These are phyloP conservation scores for Liodrosophila aerea DNA, from an alignment of 2,888 invertebrate genomes.

Conservation along the genomic window DNA sequence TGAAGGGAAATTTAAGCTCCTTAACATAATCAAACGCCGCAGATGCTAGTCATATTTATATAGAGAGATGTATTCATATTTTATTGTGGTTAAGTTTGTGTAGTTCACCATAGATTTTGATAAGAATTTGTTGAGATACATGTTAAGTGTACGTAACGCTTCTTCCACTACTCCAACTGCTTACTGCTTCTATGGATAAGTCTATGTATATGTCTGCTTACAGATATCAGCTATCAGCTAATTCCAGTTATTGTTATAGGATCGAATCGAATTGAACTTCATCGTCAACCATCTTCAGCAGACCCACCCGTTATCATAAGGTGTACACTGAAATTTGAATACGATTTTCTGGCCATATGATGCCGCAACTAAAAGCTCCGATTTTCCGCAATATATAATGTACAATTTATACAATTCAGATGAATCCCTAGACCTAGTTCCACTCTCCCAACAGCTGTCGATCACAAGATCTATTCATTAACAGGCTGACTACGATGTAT, in stretches of 20 bases:
- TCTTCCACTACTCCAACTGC: constrained; percentile 34
- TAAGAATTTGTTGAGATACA: constrained; percentile 30
- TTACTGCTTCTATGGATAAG: constrained; percentile 31
- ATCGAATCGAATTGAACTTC: constrained; percentile 16
- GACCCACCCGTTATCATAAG: constrained; percentile 64
- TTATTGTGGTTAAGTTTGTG: constrained; percentile 63
- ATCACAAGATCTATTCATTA: constrained; percentile 18
- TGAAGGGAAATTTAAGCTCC: not conserved
- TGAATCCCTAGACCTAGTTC: not conserved
- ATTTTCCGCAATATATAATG: constrained; percentile 46
- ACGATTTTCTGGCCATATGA: constrained; percentile 58
- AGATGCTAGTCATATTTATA: constrained; percentile 28
- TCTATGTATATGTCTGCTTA: constrained; percentile 35
- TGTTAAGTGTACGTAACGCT: constrained; percentile 21
- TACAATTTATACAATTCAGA: constrained; percentile 50
- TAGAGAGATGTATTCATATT: constrained; percentile 31
- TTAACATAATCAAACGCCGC: constrained; percentile 8
- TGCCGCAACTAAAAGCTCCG: constrained; percentile 62
- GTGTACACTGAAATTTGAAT: constrained; percentile 41
- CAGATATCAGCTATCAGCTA: constrained; percentile 14
- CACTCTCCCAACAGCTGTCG: constrained; percentile 14
- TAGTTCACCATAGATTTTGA: constrained; percentile 49
- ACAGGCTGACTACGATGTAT: too few species aligned
- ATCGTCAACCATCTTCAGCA: constrained; percentile 19
- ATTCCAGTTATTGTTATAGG: constrained; percentile 30